phyloP scores from a whole-genome alignment of 2,113 vertebrate genomes.

The Bos taurus region ARS-UCD2.0 NC_037337.1:48246001-48246500 shows the following conservation, averaged over 20 bases:
- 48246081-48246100: not conserved
- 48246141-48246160: not conserved
- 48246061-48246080: not conserved
- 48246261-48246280: not conserved
- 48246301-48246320: not conserved
- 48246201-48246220: not conserved
- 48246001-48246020: not conserved
- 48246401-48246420: not conserved
- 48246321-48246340: not conserved
- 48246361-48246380: not conserved
- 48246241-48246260: not conserved
- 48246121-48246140: accelerated
- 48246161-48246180: accelerated
- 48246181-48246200: not conserved
- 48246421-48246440: not conserved
- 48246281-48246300: not conserved
- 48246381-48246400: not conserved
- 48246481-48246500: not conserved
- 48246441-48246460: not conserved
- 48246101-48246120: not conserved
- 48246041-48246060: not conserved
- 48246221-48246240: not conserved
- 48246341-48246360: not conserved
- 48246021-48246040: not conserved
- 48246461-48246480: not conserved